Percentiles rank a stretch among this genome's conserved stretches.
Evolutionary conservation across 1,140 invertebrate genomes (phyloP).

Genomic region (Drosophila quadrilineata): DNA sequence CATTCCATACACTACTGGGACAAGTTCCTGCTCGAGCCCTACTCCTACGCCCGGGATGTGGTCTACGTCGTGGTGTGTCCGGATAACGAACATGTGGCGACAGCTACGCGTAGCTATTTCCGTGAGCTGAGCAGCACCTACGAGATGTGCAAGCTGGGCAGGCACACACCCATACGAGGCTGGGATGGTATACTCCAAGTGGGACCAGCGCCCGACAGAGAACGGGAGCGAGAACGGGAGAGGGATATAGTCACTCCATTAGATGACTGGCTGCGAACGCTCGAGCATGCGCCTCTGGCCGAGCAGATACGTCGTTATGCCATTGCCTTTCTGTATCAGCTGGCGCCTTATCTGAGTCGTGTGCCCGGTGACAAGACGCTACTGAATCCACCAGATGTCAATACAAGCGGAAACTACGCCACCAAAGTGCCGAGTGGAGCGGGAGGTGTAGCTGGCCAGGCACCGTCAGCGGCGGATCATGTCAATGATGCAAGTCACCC

Average conservation of each 20-base stretch:
- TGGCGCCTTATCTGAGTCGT: constrained; percentile 91
- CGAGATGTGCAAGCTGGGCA: constrained; percentile 94
- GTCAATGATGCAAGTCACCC: constrained; percentile 7
- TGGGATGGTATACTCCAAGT: constrained; percentile 95
- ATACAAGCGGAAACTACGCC: constrained; percentile 71
- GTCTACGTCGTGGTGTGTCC: constrained; percentile 97
- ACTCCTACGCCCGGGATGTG: constrained; percentile 94
- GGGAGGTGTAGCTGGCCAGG: constrained; percentile 59
- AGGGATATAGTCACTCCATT: constrained; percentile 74
- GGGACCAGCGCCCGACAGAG: constrained; percentile 77
- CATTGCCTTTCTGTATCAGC: constrained; percentile 87
- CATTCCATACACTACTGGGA: constrained; percentile 97
- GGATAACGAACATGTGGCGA: constrained; percentile 92
- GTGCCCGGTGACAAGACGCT: constrained; percentile 91
- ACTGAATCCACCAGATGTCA: constrained; percentile 85
- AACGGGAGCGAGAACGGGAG: constrained; percentile 2
- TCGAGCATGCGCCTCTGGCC: constrained; percentile 90
- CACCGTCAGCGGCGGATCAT: constrained; percentile 21
- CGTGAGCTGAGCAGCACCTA: constrained; percentile 95
- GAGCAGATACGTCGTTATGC: constrained; percentile 93
- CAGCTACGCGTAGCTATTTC: constrained; percentile 92
- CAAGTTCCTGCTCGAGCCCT: constrained; percentile 95
- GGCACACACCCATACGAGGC: constrained; percentile 93
- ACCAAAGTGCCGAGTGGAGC: constrained; percentile 13
- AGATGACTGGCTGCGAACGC: constrained; percentile 95